Evolutionary conservation across 2,113 vertebrate species (phyloP).

Genomic region (Coryphaenoides rupestris): DNA sequence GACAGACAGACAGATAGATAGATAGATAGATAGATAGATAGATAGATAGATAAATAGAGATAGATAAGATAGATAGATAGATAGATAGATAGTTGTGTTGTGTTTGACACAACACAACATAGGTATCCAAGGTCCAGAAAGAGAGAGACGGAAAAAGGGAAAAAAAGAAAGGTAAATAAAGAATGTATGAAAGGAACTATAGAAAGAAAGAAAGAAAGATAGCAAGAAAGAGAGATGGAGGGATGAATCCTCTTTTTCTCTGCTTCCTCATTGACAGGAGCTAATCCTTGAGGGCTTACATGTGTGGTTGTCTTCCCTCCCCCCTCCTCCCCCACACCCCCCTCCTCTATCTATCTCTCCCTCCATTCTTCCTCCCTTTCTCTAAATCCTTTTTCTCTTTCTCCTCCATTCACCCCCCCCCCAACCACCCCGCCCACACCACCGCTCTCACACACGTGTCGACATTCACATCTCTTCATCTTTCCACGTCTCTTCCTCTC

Average conservation of each 20-base stretch:
- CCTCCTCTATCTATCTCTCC: constrained; percentile 2
- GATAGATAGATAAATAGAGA: too few species aligned
- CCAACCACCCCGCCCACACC: too few species aligned
- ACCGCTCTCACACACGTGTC: too few species aligned
- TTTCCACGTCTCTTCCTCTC: constrained; percentile 4
- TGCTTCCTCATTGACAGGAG: constrained; percentile 65
- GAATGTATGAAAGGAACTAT: background rate
- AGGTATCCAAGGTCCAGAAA: too few species aligned
- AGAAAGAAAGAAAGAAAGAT: constrained; percentile 28
- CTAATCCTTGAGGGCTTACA: constrained; percentile 74
- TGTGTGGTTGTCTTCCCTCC: constrained; percentile 37
- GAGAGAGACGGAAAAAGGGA: background rate
- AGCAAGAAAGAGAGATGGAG: constrained; percentile 37
- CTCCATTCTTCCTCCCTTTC: background rate
- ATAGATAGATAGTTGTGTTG: background rate
- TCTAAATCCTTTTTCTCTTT: too few species aligned
- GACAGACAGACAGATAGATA: too few species aligned
- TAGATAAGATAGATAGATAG: background rate
- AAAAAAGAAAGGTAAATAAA: background rate
- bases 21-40: too few species aligned
- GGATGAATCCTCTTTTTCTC: background rate
- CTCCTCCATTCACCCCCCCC: too few species aligned
- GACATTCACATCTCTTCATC: constrained; percentile 11
- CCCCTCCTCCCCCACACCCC: constrained; percentile 12
- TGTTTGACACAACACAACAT: too few species aligned